Percentiles rank a stretch among this genome's conserved stretches.
Conservation (phyloP, 2,113 vertebrate genomes). For the Elaphurus davidianus region DNA sequence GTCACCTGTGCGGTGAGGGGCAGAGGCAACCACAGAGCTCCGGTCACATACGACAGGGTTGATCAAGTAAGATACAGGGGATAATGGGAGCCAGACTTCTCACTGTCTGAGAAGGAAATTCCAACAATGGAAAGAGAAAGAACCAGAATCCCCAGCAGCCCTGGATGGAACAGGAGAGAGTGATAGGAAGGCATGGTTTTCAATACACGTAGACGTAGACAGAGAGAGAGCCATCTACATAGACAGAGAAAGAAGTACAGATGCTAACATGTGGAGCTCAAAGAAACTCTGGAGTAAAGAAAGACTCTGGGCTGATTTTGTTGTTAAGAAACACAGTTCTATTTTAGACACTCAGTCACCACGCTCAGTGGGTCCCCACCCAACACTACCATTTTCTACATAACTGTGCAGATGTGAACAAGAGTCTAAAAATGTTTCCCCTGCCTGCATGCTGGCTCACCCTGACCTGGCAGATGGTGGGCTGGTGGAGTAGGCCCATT, state of each 20-base stretch:
- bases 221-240: fast-evolving
- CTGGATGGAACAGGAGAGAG: neutral
- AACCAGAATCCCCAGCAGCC: neutral
- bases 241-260: neutral
- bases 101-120: neutral
- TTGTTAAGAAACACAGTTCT: neutral
- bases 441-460: neutral
- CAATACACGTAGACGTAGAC: neutral
- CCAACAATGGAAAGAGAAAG: neutral
- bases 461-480: constrained; percentile 3
- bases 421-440: constrained; percentile 19
- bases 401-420: constrained; percentile 48
- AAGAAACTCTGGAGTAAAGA: neutral
- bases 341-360: neutral
- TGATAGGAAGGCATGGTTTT: fast-evolving
- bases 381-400: too few species aligned
- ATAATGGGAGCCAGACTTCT: neutral
- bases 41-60: neutral
- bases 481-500: neutral
- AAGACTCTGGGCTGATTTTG: neutral
- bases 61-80: neutral
- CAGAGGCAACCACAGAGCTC: neutral
- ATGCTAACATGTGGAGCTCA: neutral
- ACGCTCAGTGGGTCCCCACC: neutral
- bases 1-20: neutral